Conservation (phyloP, 1,140 invertebrate genomes). For the Drosophila carrolli region DNA sequence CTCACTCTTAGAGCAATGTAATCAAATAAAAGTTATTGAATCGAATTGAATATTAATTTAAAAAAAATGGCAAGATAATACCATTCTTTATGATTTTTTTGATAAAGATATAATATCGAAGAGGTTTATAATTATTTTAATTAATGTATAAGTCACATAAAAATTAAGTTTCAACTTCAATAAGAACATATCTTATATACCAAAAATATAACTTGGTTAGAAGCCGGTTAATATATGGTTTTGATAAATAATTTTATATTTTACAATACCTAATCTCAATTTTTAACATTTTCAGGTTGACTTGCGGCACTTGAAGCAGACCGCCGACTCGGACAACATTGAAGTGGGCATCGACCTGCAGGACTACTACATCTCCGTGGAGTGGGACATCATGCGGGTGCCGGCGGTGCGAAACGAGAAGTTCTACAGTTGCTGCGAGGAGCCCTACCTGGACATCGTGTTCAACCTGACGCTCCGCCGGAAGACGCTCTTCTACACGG, state of each 20-base stretch:
- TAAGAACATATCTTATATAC: no score
- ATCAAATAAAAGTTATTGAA: conserved; percentile 8
- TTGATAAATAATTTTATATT: no score
- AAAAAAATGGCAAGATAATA: no score
- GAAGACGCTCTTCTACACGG: conserved; percentile 98
- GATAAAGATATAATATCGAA: no score
- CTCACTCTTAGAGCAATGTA: conserved; percentile 15
- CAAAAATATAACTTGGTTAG: no score
- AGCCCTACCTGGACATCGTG: conserved; percentile 97
- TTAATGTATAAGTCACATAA: no score
- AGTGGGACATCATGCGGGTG: conserved; percentile 98
- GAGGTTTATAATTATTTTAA: no score
- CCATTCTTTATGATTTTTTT: no score
- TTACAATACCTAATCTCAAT: no score
- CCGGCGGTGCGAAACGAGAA: conserved; percentile 94
- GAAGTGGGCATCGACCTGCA: conserved; percentile 95
- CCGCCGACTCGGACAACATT: conserved; percentile 92
- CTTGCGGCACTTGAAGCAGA: conserved; percentile 93
- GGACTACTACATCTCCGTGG: conserved; percentile 98
- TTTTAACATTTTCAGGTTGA: conserved; percentile 88
- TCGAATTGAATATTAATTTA: no score
- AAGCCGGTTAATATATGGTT: no score
- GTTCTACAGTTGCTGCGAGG: conserved; percentile 95
- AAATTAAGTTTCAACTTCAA: no score
- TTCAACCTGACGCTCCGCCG: conserved; percentile 98